A percentile compares a stretch with the other conserved stretches of the same genome.
phyloP scores from a whole-genome alignment of 2,113 vertebrate species.

The Pycnonotus jocosus region DNA sequence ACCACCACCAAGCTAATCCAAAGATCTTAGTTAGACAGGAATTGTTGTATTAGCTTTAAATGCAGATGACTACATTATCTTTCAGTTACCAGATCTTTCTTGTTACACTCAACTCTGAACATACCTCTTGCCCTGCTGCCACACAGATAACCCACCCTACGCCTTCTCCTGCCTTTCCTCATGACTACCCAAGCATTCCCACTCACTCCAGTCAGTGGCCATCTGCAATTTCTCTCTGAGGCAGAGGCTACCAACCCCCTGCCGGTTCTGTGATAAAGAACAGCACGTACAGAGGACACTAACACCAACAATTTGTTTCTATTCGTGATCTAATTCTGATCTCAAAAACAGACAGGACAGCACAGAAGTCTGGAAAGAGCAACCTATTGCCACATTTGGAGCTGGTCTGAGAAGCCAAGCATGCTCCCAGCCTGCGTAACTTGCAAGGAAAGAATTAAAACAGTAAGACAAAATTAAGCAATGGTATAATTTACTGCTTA shows the following conservation, averaged over 20 bases:
- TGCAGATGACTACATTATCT: background rate
- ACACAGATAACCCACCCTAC: background rate
- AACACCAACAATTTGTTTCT: background rate
- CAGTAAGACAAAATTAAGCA: conserved; percentile 47
- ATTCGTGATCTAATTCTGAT: background rate
- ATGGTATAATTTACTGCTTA: conserved; percentile 24
- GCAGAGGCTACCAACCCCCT: background rate
- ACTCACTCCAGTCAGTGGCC: background rate
- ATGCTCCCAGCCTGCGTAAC: background rate
- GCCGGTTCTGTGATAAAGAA: background rate
- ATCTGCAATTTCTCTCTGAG: background rate
- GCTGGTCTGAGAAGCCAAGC: background rate
- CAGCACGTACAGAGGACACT: background rate
- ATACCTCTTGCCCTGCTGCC: background rate
- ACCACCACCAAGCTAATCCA: background rate
- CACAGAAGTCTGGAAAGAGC: background rate
- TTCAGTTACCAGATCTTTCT: background rate
- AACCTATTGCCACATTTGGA: background rate
- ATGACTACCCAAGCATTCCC: fast-evolving
- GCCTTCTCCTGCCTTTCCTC: background rate
- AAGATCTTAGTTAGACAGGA: background rate
- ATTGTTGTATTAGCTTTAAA: background rate
- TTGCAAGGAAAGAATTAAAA: conserved; percentile 29
- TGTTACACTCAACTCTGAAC: background rate
- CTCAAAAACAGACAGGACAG: background rate